Evolutionary conservation across 2,797 vertebrate genomes (phyloP).

Genomic region (Dromococcyx pavoninus): DNA sequence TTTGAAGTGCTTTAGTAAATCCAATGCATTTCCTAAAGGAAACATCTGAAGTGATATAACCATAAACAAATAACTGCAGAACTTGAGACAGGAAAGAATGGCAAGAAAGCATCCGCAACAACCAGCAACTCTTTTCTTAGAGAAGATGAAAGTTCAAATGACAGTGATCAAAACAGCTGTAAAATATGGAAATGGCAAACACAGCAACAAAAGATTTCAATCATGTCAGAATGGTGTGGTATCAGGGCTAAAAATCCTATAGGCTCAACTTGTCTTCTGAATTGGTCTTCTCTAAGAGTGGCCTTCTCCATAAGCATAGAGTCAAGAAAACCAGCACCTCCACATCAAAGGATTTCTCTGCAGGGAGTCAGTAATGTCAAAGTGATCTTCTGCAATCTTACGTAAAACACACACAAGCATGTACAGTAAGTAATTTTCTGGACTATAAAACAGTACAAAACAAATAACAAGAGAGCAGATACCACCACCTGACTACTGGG

Average conservation of each 20-base stretch:
- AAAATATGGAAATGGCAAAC: background rate
- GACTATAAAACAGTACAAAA: background rate
- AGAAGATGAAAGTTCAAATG: background rate
- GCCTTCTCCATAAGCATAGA: background rate
- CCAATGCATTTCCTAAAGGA: background rate
- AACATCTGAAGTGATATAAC: background rate
- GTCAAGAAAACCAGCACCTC: background rate
- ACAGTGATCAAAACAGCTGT: background rate
- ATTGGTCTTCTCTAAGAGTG: background rate
- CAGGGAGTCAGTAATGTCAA: background rate
- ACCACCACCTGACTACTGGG: background rate
- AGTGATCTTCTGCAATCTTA: background rate
- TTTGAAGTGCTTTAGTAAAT: background rate
- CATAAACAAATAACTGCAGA: background rate
- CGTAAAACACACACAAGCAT: background rate
- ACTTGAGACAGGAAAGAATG: background rate
- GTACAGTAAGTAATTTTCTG: conserved; percentile 8
- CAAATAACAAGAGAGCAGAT: background rate
- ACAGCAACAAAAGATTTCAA: background rate
- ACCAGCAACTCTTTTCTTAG: background rate
- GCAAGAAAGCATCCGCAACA: background rate
- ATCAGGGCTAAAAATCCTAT: background rate
- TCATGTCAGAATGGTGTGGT: background rate
- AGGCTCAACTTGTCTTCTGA: background rate
- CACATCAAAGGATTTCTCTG: background rate